A percentile compares a stretch with the other conserved stretches of the same genome.
phyloP scores from a whole-genome alignment of 1,140 invertebrate species.

The Coboldia fuscipes region DNA sequence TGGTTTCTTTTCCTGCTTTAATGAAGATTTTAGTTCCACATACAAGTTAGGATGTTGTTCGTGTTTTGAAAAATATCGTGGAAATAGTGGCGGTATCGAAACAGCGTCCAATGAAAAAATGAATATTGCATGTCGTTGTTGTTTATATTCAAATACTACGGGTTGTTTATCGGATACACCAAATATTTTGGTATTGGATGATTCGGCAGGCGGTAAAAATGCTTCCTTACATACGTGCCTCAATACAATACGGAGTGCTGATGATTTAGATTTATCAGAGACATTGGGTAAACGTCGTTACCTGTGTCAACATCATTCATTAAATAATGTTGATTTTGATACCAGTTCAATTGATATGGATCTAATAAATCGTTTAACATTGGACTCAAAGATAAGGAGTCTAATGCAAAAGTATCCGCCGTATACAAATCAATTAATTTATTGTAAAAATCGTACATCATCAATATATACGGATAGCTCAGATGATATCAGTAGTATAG shows the following conservation, averaged over 20 bases:
- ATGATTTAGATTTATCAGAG: slow-evolving; percentile 28
- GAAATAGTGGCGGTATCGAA: slow-evolving; percentile 25
- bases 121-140: slow-evolving; percentile 17
- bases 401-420: slow-evolving; percentile 18
- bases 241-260: slow-evolving; percentile 32
- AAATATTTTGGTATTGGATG: slow-evolving; percentile 31
- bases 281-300: slow-evolving; percentile 10
- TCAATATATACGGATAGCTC: slow-evolving; percentile 72
- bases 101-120: slow-evolving; percentile 19
- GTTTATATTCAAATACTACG: slow-evolving; percentile 13
- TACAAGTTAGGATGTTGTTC: slow-evolving; percentile 9
- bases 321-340: slow-evolving; percentile 12
- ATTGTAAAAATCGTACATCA: slow-evolving; percentile 47
- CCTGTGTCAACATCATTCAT: slow-evolving; percentile 12
- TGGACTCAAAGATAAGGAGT: slow-evolving; percentile 22
- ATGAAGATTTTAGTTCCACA: slow-evolving; percentile 35
- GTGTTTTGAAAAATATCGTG: no score
- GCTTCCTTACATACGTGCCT: slow-evolving; percentile 15
- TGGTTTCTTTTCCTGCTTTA: slow-evolving; percentile 68
- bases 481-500: slow-evolving; percentile 60
- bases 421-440: slow-evolving; percentile 24
- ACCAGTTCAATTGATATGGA: slow-evolving; percentile 15
- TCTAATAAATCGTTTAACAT: slow-evolving; percentile 20
- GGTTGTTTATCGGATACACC: slow-evolving; percentile 24
- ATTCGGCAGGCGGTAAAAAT: slow-evolving; percentile 2